These are phyloP conservation scores for Drosophila borborema DNA, from an alignment of 2,888 invertebrate species.

Conservation along the genomic window DNA sequence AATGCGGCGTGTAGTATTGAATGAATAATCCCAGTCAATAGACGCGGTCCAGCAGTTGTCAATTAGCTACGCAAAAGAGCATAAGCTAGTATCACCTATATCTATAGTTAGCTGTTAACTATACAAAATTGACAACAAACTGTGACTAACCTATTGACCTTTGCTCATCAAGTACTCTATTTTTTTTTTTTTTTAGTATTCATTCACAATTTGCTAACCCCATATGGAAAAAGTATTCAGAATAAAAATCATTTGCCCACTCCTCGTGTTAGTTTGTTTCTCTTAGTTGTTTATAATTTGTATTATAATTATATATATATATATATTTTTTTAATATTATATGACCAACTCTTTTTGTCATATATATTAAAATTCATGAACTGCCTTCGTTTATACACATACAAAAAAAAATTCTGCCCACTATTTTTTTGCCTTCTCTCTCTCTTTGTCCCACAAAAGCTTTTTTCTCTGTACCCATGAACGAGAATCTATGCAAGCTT, in stretches of 20 bases:
- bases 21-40: conserved; percentile 35
- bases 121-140: conserved; percentile 19
- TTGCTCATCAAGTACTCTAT: conserved; percentile 12
- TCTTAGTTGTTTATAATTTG: conserved; percentile 38
- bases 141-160: conserved; percentile 19
- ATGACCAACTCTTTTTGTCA: conserved; percentile 15
- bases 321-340: neutral
- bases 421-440: conserved; percentile 12
- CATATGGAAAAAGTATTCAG: conserved; percentile 11
- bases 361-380: conserved; percentile 27
- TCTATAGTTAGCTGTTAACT: too few species aligned
- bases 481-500: conserved; percentile 42
- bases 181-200: neutral
- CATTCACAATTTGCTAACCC: conserved; percentile 22
- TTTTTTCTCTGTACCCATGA: conserved; percentile 46
- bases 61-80: conserved; percentile 34
- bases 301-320: conserved; percentile 1
- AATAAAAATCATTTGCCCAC: conserved; percentile 1
- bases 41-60: conserved; percentile 29
- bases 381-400: conserved; percentile 26
- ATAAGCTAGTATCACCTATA: conserved; percentile 10
- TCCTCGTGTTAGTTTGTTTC: conserved; percentile 21
- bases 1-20: conserved; percentile 54
- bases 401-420: conserved; percentile 39
- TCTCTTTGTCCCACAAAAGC: conserved; percentile 37